These are phyloP conservation scores for Penaeus chinensis DNA, from an alignment of 1,140 invertebrate genomes.

Conservation along the genomic window DNA sequence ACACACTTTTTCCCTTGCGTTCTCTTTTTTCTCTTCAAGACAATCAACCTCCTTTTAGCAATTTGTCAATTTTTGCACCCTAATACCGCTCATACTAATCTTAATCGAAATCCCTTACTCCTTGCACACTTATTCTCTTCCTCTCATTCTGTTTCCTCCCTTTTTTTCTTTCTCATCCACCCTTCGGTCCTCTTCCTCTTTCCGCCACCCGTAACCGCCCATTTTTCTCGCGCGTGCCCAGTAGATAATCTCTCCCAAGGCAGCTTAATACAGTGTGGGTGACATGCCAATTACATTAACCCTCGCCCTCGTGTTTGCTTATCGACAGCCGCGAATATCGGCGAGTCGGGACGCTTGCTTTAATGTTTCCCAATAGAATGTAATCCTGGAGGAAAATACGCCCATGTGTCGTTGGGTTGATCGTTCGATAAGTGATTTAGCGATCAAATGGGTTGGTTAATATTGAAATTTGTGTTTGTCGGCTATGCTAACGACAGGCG, in stretches of 20 bases:
- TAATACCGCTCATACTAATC: not conserved
- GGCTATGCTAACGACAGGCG: too few relatives aligned
- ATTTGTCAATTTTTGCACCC: not conserved
- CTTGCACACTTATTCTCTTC: not conserved
- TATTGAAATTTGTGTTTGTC: too few relatives aligned
- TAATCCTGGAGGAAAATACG: too few relatives aligned
- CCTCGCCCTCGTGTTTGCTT: too few relatives aligned
- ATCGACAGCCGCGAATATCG: too few relatives aligned
- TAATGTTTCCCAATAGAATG: too few relatives aligned
- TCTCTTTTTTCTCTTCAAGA: not conserved
- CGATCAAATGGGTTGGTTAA: too few relatives aligned
- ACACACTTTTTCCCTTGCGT: not conserved
- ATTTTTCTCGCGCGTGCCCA: not conserved
- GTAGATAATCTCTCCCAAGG: not conserved
- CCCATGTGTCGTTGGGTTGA: too few relatives aligned
- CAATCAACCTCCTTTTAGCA: not conserved
- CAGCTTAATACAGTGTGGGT: too few relatives aligned
- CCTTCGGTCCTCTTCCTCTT: not conserved
- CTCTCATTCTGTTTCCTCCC: not conserved
- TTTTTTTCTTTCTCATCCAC: not conserved
- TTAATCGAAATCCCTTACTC: not conserved
- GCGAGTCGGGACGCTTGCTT: too few relatives aligned
- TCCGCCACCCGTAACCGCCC: not conserved
- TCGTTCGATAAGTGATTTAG: too few relatives aligned
- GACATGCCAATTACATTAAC: too few relatives aligned